Conservation (phyloP, 92 coral and sea anemone genomes). For the Paramuricea clavata region DNA sequence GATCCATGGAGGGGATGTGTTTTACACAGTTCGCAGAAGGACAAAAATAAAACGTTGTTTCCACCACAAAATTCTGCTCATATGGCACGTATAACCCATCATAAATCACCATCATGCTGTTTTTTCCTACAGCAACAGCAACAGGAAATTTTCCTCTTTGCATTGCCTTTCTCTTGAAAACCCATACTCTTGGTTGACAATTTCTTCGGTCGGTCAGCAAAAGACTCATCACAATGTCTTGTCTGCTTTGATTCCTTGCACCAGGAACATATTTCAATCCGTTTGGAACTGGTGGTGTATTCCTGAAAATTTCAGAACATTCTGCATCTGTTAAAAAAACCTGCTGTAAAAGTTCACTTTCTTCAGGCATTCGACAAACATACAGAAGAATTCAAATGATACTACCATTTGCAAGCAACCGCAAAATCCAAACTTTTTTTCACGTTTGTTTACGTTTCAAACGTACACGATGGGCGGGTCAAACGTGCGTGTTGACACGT, state of each 20-base stretch:
- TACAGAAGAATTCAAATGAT: slow-evolving; percentile 53
- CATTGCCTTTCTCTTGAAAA: slow-evolving; percentile 37
- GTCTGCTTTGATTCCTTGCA: slow-evolving; percentile 30
- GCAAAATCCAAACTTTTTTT: slow-evolving; percentile 18
- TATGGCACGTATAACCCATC: slow-evolving; percentile 38
- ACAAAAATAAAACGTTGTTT: slow-evolving; percentile 50
- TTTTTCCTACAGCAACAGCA: slow-evolving; percentile 28
- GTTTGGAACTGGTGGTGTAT: slow-evolving; percentile 1
- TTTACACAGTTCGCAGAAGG: slow-evolving; percentile 22
- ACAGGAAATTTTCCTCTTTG: slow-evolving; percentile 52
- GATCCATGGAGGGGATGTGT: slow-evolving; percentile 27
- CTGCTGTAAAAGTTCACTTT: slow-evolving; percentile 62
- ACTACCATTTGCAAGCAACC: slow-evolving; percentile 25
- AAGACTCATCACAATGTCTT: slow-evolving; percentile 41
- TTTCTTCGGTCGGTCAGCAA: slow-evolving; percentile 45
- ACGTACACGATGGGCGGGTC: too few relatives aligned
- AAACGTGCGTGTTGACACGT: too few relatives aligned
- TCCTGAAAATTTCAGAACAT: slow-evolving; percentile 36
- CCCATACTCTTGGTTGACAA: slow-evolving; percentile 42
- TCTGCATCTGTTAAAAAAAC: slow-evolving; percentile 47
- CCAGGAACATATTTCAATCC: background rate
- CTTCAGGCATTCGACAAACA: slow-evolving; percentile 55
- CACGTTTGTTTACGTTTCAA: too few relatives aligned
- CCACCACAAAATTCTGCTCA: slow-evolving; percentile 46
- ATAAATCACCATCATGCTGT: slow-evolving; percentile 24